Percentiles rank a stretch among this genome's conserved stretches.
phyloP scores from a whole-genome alignment of 2,888 invertebrate species.

The Erebia aethiops region DNA sequence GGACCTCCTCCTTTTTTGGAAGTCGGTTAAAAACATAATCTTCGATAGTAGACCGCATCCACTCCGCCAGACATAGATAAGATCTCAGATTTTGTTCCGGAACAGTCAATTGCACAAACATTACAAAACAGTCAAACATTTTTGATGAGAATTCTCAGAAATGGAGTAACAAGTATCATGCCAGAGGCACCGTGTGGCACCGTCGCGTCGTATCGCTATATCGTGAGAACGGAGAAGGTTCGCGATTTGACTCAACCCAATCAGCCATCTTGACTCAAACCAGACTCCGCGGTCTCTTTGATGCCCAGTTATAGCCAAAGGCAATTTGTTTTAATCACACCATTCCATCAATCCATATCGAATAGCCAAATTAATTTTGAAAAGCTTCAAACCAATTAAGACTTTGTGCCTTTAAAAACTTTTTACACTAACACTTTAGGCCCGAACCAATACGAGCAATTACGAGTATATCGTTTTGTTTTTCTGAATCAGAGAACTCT shows the following conservation, averaged over 20 bases:
- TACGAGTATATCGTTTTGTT: not conserved
- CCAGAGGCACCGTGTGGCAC: constrained; percentile 9
- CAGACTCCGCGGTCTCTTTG: constrained; percentile 69
- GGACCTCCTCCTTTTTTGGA: too few relatives aligned
- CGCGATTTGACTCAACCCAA: constrained; percentile 60
- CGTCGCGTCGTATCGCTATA: constrained; percentile 45
- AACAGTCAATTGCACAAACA: not conserved
- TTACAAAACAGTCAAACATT: constrained; percentile 6
- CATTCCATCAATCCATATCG: constrained; percentile 55
- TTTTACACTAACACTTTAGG: constrained; percentile 10
- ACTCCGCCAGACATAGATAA: not conserved
- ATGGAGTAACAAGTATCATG: constrained; percentile 11
- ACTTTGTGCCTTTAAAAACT: constrained; percentile 3
- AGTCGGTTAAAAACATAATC: too few relatives aligned
- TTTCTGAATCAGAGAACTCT: not conserved
- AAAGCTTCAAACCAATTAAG: constrained; percentile 27
- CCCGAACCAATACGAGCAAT: constrained; percentile 12
- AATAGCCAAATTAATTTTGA: constrained; percentile 37
- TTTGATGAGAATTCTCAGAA: constrained; percentile 23
- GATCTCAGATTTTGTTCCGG: not conserved
- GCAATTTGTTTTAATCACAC: constrained; percentile 73
- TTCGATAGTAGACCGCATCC: too few relatives aligned
- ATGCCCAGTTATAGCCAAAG: constrained; percentile 60
- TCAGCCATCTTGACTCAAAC: constrained; percentile 67
- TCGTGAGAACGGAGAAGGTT: constrained; percentile 77